Percentiles rank a stretch among this genome's conserved stretches.
Evolutionary conservation across 2,113 vertebrate species (phyloP).

Genomic region (Tauraco erythrolophus): DNA sequence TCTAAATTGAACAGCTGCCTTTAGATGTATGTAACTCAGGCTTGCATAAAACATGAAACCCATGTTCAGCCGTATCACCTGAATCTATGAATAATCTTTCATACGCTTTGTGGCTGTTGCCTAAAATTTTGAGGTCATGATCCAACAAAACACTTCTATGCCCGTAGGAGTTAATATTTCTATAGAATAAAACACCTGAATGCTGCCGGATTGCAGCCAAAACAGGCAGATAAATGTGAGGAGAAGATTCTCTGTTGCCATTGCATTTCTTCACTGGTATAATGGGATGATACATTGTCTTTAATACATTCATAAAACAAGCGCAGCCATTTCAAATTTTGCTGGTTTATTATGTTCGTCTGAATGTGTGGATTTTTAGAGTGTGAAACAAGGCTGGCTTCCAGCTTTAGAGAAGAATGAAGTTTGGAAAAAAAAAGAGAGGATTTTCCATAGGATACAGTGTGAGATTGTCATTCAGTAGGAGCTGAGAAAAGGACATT

Average conservation of each 20-base stretch:
- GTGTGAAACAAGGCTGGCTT: neutral
- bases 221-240: neutral
- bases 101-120: neutral
- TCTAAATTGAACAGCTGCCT: neutral
- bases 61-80: neutral
- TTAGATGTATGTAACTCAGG: neutral
- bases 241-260: neutral
- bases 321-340: neutral
- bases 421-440: neutral
- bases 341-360: neutral
- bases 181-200: neutral
- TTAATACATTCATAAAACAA: neutral
- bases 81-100: neutral
- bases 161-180: neutral
- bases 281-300: neutral
- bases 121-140: neutral
- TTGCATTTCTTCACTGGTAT: neutral
- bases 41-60: neutral
- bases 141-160: neutral
- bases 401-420: neutral
- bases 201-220: neutral
- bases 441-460: neutral
- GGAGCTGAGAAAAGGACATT: neutral
- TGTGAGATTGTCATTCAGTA: neutral
- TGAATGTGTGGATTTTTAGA: neutral